phyloP scores from a whole-genome alignment of 1,140 invertebrate genomes.

The Magallana ariakensis region DNA sequence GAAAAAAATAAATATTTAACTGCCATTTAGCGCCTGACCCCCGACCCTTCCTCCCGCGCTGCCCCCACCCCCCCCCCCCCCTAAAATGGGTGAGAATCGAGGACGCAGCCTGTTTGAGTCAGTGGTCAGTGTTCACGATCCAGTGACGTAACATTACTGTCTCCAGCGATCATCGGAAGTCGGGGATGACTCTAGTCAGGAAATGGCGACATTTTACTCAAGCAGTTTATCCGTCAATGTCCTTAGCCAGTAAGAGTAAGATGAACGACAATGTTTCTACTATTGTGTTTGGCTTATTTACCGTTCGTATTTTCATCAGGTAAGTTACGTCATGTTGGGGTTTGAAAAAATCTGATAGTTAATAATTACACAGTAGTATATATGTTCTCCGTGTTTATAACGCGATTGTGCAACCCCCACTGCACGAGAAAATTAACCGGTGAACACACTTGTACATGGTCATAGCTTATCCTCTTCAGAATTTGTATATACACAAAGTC shows the following conservation, averaged over 20 bases:
- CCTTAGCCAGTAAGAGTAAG: background rate
- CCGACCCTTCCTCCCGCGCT: too few species aligned
- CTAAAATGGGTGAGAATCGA: background rate
- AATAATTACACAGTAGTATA: too few species aligned
- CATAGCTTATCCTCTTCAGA: too few species aligned
- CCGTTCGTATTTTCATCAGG: slow-evolving; percentile 2
- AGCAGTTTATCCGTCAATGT: slow-evolving; percentile 25
- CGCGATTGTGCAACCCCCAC: too few species aligned
- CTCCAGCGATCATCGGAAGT: background rate
- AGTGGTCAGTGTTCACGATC: slow-evolving; percentile 18
- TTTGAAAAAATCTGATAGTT: too few species aligned
- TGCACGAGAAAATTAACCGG: too few species aligned
- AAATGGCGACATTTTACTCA: slow-evolving; percentile 28
- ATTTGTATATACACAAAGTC: too few species aligned
- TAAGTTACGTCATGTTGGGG: background rate
- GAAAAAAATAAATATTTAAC: too few species aligned
- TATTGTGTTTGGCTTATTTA: slow-evolving; percentile 15
- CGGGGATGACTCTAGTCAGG: background rate
- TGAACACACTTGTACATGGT: too few species aligned
- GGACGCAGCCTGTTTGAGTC: background rate
- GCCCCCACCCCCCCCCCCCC: too few species aligned
- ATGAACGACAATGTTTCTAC: slow-evolving; percentile 21
- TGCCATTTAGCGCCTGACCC: too few species aligned
- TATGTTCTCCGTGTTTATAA: too few species aligned
- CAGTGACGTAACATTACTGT: slow-evolving; percentile 13